Percentiles rank a stretch among this genome's conserved stretches.
Evolutionary conservation across 2,797 vertebrate genomes (phyloP).

Genomic region (Danio jaintianensis): DNA sequence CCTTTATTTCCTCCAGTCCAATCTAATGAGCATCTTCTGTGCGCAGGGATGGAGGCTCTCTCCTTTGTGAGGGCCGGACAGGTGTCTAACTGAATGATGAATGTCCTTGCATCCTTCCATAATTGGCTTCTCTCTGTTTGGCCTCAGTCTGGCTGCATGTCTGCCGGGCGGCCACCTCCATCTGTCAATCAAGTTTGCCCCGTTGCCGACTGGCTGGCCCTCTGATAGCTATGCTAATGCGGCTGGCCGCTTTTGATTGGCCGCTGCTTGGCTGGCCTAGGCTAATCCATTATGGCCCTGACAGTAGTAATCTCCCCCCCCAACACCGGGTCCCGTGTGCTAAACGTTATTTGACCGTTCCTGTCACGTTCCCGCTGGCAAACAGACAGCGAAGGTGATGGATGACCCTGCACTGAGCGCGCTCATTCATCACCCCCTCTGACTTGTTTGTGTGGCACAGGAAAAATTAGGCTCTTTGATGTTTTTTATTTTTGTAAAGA

Average conservation of each 20-base stretch:
- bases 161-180: constrained; percentile 74
- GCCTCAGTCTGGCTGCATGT: constrained; percentile 70
- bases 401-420: constrained; percentile 69
- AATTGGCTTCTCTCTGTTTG: constrained; percentile 77
- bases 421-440: constrained; percentile 75
- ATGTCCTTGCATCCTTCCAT: constrained; percentile 76
- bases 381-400: constrained; percentile 71
- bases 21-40: constrained; percentile 75
- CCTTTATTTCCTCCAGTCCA: constrained; percentile 65
- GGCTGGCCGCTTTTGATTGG: constrained; percentile 68
- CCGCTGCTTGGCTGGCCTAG: constrained; percentile 74
- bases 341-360: constrained; percentile 82
- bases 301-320: constrained; percentile 78
- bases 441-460: constrained; percentile 65
- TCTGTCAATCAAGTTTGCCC: constrained; percentile 77
- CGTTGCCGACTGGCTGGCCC: constrained; percentile 71
- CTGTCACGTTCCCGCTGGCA: constrained; percentile 74
- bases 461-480: constrained; percentile 55
- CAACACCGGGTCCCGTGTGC: constrained; percentile 76
- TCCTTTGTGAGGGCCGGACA: constrained; percentile 75
- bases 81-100: constrained; percentile 81
- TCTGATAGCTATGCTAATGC: constrained; percentile 81
- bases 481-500: constrained; percentile 67
- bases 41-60: constrained; percentile 61
- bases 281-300: constrained; percentile 80